A percentile compares a stretch with the other conserved stretches of the same genome.
Conservation (phyloP, 2,113 vertebrate genomes). For the Carollia perspicillata region DNA sequence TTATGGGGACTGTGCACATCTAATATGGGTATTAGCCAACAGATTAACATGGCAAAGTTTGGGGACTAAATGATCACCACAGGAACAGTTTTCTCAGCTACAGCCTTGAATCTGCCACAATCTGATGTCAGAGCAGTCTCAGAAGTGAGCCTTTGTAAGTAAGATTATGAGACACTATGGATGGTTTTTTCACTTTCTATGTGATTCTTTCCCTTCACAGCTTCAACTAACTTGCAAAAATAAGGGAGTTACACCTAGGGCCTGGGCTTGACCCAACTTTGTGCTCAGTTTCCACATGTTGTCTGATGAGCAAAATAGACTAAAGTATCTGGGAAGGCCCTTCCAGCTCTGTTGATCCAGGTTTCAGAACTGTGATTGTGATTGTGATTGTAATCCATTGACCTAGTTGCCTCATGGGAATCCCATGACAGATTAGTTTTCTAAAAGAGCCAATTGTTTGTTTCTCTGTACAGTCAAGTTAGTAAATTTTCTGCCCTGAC, state of each 20-base stretch:
- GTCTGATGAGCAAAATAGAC: slow-evolving; percentile 13
- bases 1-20: not conserved
- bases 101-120: not conserved
- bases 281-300: not conserved
- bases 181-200: not conserved
- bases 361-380: slow-evolving; percentile 35
- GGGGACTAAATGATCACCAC: not conserved
- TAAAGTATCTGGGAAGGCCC: slow-evolving; percentile 14
- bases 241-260: not conserved
- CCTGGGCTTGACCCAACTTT: not conserved
- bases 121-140: not conserved
- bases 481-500: slow-evolving; percentile 3
- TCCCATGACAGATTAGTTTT: slow-evolving; percentile 29
- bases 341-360: not conserved
- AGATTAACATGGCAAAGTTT: not conserved
- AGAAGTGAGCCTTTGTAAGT: slow-evolving; percentile 9
- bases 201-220: slow-evolving; percentile 15
- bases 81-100: not conserved
- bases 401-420: slow-evolving; percentile 22
- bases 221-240: not conserved
- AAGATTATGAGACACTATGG: not conserved
- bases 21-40: not conserved
- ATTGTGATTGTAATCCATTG: not conserved
- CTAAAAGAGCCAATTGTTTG: slow-evolving; percentile 27
- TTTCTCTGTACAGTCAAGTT: slow-evolving; percentile 28